These are phyloP conservation scores for Dryomyza anilis DNA, from an alignment of 2,888 invertebrate genomes.

Conservation along the genomic window DNA sequence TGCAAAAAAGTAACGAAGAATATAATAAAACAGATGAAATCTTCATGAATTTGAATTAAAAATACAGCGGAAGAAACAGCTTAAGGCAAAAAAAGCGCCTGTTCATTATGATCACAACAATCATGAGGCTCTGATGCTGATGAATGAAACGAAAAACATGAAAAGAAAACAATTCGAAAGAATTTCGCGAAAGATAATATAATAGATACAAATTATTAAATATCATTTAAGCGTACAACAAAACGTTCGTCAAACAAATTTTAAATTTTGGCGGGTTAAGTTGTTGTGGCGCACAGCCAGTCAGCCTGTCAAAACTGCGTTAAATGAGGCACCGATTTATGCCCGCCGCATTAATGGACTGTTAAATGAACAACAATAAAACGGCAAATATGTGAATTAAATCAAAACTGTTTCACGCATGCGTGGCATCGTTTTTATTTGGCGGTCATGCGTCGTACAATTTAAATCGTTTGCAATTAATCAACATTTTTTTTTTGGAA, in stretches of 20 bases:
- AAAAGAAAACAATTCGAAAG: neutral
- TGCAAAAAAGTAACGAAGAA: neutral
- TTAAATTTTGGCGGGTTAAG: too few species aligned
- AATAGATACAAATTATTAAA: too few species aligned
- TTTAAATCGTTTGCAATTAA: conserved; percentile 11
- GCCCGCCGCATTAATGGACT: neutral
- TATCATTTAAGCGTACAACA: too few species aligned
- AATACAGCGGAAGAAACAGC: conserved; percentile 18
- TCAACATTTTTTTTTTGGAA: too few species aligned
- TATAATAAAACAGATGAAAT: too few species aligned
- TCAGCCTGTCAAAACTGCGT: neutral
- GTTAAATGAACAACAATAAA: conserved; percentile 1
- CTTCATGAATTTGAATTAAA: neutral
- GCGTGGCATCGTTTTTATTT: conserved; percentile 15
- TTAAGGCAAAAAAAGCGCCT: too few species aligned
- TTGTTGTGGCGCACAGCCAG: too few species aligned
- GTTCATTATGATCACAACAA: too few species aligned
- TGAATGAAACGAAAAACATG: conserved; percentile 6
- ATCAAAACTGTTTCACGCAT: conserved; percentile 17
- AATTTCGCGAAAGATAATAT: neutral
- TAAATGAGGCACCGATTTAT: conserved; percentile 9
- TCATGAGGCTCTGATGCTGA: too few species aligned
- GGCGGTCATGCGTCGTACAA: neutral
- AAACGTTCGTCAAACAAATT: too few species aligned
- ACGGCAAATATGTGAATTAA: neutral